Base-by-base conservation (phyloP, 1,140 invertebrate species). In the Megathymus violae region DNA sequence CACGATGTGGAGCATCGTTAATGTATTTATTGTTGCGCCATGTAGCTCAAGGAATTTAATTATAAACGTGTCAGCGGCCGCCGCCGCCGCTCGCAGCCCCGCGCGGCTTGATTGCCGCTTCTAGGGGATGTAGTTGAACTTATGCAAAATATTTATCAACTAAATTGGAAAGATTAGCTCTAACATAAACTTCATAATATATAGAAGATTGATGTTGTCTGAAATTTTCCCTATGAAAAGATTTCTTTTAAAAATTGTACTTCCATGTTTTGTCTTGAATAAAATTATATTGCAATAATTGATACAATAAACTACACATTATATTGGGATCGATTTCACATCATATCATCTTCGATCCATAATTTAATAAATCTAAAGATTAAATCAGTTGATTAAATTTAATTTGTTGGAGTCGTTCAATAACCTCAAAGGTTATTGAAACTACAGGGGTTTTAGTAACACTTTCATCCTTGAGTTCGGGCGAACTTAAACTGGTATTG, bases 51-150 rank as follows among this genome's bases (percentile, higher is more conserved):
- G 16, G 41, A 19, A 43, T 43, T 43, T 43, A 43, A 43, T 43
- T 43, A 43, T 43, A 43, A 43, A 43, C 10, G 41, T 43, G 41
- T 43, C 41, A 43, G n/a, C n/a, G n/a, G n/a, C n/a, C n/a, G 15
- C 15, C 31, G 15, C 15, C 31, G 9, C 52, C 19, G 9, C 51
- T 19, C 25, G 17, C 44, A 47, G 22, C 3, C 11, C 25, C 5
- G 16, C 11, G 4, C 46, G n/a, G 16, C 22, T 15, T 7, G 13
- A 41, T 43, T n/a, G 41, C 41, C 6, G 41, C n/a, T 43, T 9
- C 41, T 43, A 9, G 13, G 41, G 16, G 16, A 43, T 43, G n/a
- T 25, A 50, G 58, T 16, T n/a, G 48, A 61, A 17, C 38, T 50
- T 36, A 56, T n/a, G n/a, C 3, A 46, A 17, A 9, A 22, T 22